Conservation (phyloP, 2,113 vertebrate species). For the Brienomyrus longianalis region DNA sequence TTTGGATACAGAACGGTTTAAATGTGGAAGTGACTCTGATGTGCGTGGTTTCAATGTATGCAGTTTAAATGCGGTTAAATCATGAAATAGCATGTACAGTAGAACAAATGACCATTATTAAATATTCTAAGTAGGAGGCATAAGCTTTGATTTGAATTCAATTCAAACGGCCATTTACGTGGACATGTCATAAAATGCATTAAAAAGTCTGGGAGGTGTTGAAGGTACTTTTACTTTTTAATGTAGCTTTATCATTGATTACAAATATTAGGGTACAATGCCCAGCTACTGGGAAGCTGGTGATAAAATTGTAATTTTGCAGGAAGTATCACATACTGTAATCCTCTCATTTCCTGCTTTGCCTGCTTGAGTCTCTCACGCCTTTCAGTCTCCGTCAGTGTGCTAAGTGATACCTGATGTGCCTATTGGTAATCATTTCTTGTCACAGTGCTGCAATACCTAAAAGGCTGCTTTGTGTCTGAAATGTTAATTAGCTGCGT, state of each 20-base stretch:
- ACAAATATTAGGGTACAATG: neutral
- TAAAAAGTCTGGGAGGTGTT: neutral
- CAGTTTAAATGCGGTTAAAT: neutral
- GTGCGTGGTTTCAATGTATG: neutral
- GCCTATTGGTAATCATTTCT: neutral
- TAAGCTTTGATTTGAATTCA: neutral
- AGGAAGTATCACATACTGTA: neutral
- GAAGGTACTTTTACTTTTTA: neutral
- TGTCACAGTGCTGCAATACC: neutral
- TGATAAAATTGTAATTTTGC: neutral
- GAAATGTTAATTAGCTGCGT: neutral
- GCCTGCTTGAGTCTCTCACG: neutral
- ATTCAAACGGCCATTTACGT: neutral
- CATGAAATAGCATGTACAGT: neutral
- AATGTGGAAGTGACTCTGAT: neutral
- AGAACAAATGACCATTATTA: neutral
- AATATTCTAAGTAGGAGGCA: neutral
- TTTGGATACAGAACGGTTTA: neutral
- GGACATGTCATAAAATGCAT: neutral
- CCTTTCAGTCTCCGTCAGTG: neutral
- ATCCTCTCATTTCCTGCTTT: neutral
- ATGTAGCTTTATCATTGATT: neutral
- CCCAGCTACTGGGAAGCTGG: neutral
- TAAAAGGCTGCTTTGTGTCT: constrained; percentile 4
- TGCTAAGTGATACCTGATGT: constrained; percentile 2